Evolutionary conservation across 2,888 invertebrate genomes (phyloP), one percentile per base, ranked within the genome.

Genomic region (Bhutanitis thaidina): DNA sequence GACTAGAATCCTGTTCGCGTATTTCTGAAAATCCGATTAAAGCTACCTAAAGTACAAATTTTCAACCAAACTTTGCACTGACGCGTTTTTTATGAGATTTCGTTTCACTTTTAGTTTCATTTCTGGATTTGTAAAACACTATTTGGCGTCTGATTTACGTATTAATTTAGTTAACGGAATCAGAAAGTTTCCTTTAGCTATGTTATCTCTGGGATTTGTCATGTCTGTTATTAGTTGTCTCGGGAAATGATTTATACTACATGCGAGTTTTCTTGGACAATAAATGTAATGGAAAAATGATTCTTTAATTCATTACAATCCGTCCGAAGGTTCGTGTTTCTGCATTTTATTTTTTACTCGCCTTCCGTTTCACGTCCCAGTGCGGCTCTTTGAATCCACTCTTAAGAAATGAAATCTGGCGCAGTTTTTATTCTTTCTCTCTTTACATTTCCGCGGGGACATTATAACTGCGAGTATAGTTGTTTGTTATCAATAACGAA

Each of bases 221-320:
- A n/a, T n/a, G n/a, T n/a, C 20, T 20, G 20, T 20, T 20, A 20
- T 20, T 20, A 20, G 3, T 20, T 20, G 2, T 20, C 20, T 20
- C 5, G 2, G 2, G 20, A 2, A 20, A 5, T 20, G 20, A 20
- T 20, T 20, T 20, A 20, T 20, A 20, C 5, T 20, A 20, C 20
- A 5, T 20, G 20, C 20, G 20, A 20, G 40, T n/a, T n/a, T n/a
- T n/a, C n/a, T n/a, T n/a, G n/a, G n/a, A n/a, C n/a, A n/a, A n/a
- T n/a, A n/a, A n/a, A n/a, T n/a, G n/a, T n/a, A n/a, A n/a, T n/a
- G n/a, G n/a, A n/a, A n/a, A n/a, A n/a, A n/a, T n/a, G n/a, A n/a
- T n/a, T n/a, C n/a, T n/a, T n/a, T 51, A 51, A 51, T 51, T 51
- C 40, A 45, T 51, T 45, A 44, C 44, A 34, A 34, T 40, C 45